These are phyloP conservation scores for Hybognathus amarus DNA, from an alignment of 2,797 vertebrate genomes.

Conservation along the genomic window DNA sequence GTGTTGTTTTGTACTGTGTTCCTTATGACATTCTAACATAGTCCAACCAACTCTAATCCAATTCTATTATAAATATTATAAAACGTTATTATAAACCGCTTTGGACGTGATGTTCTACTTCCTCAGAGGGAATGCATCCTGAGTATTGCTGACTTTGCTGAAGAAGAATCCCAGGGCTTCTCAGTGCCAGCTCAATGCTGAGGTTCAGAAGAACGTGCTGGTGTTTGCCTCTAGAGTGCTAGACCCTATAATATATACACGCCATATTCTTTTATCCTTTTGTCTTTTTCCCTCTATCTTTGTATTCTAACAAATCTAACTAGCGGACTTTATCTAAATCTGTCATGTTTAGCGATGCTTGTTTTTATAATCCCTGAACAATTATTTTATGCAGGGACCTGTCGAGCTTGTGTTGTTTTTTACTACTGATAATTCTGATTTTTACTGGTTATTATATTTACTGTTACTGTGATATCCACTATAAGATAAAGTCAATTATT, in stretches of 20 bases:
- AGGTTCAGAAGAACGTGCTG: constrained; percentile 76
- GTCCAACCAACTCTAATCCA: background rate
- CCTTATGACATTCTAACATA: background rate
- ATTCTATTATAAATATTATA: no score
- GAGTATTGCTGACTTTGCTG: constrained; percentile 71
- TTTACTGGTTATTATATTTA: background rate
- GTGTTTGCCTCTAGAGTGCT: constrained; percentile 75
- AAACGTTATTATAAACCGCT: no score
- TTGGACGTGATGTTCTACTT: background rate
- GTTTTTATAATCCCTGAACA: background rate
- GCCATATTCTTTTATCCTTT: background rate
- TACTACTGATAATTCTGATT: background rate
- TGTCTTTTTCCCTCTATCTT: background rate
- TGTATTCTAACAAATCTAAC: background rate
- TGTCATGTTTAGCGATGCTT: background rate
- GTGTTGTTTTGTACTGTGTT: background rate
- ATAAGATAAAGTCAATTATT: no score
- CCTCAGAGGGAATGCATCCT: constrained; percentile 77
- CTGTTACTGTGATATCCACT: background rate
- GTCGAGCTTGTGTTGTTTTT: background rate
- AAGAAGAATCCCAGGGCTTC: constrained; percentile 73
- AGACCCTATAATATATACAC: constrained; percentile 45
- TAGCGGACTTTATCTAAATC: background rate
- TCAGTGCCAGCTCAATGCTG: constrained; percentile 65
- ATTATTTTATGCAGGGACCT: background rate